Percentiles rank a stretch among this genome's conserved stretches.
Conservation (phyloP, 2,797 vertebrate species). For the Crenuchus spilurus region DNA sequence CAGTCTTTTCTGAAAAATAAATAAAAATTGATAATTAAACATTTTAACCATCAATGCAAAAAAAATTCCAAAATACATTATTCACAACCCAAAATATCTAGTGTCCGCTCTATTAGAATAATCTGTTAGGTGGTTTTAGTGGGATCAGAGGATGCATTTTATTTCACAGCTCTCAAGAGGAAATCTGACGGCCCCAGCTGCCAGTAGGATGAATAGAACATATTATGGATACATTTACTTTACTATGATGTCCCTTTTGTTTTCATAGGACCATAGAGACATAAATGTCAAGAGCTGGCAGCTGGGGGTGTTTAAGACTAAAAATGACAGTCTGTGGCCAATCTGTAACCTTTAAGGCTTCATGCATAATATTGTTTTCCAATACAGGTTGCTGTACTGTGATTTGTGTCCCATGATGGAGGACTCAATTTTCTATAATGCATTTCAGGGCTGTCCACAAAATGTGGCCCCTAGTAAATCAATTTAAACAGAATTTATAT, state of each 20-base stretch:
- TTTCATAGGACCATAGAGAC: slow-evolving; percentile 42
- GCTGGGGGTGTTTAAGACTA: background rate
- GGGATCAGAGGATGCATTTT: slow-evolving; percentile 20
- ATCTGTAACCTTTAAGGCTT: slow-evolving; percentile 23
- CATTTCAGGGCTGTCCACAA: background rate
- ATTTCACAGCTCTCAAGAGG: slow-evolving; percentile 18
- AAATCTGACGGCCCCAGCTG: slow-evolving; percentile 40
- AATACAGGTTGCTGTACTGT: background rate
- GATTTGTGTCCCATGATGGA: slow-evolving; percentile 15
- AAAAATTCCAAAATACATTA: background rate
- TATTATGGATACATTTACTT: slow-evolving; percentile 48
- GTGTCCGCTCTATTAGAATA: background rate
- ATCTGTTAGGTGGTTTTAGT: background rate
- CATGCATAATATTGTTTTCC: slow-evolving; percentile 8
- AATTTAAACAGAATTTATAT: background rate
- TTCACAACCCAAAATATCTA: background rate
- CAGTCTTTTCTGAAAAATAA: too few species aligned
- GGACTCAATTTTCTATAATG: background rate
- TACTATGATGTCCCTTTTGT: slow-evolving; percentile 28
- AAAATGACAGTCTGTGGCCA: slow-evolving; percentile 3
- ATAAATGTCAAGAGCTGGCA: slow-evolving; percentile 35
- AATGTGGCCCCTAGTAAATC: background rate
- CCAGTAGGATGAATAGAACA: slow-evolving; percentile 52
- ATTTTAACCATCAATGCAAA: too few species aligned
- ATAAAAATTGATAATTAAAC: too few species aligned